phyloP scores from a whole-genome alignment of 2,113 vertebrate genomes.

The Scolopax mira region DNA sequence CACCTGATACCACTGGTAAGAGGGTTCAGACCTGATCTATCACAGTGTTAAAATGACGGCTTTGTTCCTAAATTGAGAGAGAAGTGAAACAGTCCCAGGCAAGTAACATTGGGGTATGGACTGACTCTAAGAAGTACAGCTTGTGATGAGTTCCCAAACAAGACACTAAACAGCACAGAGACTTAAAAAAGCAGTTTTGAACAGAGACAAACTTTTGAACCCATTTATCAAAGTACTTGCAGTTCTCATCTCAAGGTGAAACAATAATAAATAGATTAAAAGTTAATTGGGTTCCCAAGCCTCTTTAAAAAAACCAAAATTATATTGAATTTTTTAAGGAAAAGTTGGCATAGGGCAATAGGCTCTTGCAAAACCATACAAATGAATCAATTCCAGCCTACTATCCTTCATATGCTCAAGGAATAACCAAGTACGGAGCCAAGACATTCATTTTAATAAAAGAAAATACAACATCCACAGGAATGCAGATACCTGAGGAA shows the following conservation, averaged over 20 bases:
- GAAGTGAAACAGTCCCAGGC: not conserved
- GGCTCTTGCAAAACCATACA: not conserved
- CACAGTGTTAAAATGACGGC: rapidly evolving
- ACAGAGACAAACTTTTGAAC: not conserved
- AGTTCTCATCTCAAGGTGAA: constrained; percentile 1
- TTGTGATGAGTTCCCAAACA: not conserved
- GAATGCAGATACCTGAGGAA: not conserved
- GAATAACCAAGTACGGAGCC: not conserved
- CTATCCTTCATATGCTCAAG: not conserved
- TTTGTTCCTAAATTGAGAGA: not conserved
- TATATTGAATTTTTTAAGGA: not conserved
- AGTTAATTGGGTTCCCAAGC: not conserved
- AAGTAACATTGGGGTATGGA: not conserved
- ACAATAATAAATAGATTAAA: not conserved
- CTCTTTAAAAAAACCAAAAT: not conserved
- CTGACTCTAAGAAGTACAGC: not conserved
- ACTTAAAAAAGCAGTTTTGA: not conserved
- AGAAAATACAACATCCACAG: not conserved
- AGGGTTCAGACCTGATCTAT: not conserved
- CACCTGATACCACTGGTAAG: not conserved
- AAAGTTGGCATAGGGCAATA: not conserved
- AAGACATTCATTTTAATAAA: not conserved
- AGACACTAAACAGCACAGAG: not conserved
- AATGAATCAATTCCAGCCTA: not conserved
- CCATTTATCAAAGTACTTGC: not conserved